phyloP scores from a whole-genome alignment of 2,113 vertebrate genomes.

The Ursus arctos region DNA sequence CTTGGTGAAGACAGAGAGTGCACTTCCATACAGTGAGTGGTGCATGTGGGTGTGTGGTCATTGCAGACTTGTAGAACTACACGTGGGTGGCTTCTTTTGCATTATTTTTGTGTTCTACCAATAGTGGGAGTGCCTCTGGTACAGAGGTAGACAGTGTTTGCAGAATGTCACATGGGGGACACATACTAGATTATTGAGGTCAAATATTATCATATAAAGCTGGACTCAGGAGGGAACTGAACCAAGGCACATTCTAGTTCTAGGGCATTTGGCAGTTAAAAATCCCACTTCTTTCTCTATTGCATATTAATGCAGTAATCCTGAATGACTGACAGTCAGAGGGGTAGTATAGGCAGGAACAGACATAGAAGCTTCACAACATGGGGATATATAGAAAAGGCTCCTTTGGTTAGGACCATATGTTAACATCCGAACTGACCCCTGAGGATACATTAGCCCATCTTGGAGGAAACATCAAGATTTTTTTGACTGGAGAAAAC shows the following conservation, averaged over 20 bases:
- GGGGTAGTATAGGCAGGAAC: neutral
- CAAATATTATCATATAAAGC: conserved; percentile 40
- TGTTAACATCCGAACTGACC: neutral
- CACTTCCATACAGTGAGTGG: neutral
- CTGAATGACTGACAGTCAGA: neutral
- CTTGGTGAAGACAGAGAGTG: neutral
- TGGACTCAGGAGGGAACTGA: neutral
- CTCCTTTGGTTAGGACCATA: neutral
- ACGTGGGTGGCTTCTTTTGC: neutral
- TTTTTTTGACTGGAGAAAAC: neutral
- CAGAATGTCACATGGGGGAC: neutral
- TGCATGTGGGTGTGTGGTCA: neutral
- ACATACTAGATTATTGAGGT: neutral
- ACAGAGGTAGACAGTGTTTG: neutral
- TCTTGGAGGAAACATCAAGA: neutral
- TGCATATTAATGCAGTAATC: neutral
- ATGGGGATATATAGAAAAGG: neutral
- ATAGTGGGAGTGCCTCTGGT: neutral
- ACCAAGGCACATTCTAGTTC: neutral
- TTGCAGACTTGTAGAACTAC: neutral
- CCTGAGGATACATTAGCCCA: neutral
- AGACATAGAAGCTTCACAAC: neutral
- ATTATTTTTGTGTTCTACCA: neutral
- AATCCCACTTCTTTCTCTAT: neutral
- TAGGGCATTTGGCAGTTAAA: conserved; percentile 27